phyloP scores from a whole-genome alignment of 2,113 vertebrate genomes.

The Anhinga anhinga region DNA sequence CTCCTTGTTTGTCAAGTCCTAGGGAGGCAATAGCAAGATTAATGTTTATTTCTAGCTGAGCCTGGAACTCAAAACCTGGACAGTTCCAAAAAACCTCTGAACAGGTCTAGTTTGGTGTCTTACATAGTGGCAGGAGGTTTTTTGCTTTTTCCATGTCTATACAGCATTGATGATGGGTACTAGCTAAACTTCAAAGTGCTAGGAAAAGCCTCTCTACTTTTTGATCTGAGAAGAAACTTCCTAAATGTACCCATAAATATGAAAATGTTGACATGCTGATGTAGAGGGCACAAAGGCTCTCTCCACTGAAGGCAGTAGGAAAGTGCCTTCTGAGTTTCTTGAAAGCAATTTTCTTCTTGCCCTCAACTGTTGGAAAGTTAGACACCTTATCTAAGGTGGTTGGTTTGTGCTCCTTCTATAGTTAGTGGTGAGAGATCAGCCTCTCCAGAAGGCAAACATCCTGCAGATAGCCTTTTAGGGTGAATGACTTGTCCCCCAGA shows the following conservation, averaged over 20 bases:
- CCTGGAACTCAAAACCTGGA: neutral
- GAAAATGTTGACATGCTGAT: neutral
- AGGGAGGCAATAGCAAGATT: slow-evolving; percentile 49
- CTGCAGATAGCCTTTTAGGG: slow-evolving; percentile 26
- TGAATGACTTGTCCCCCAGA: neutral
- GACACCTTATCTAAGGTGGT: neutral
- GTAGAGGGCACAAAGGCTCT: neutral
- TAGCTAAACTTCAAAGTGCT: neutral
- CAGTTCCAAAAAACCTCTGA: neutral
- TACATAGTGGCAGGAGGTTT: neutral
- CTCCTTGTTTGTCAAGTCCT: slow-evolving; percentile 37
- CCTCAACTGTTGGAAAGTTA: neutral
- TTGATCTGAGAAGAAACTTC: neutral
- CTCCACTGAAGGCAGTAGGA: neutral
- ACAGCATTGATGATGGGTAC: neutral
- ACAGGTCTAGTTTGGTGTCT: neutral
- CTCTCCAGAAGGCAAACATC: neutral
- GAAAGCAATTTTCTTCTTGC: neutral
- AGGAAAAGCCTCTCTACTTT: neutral
- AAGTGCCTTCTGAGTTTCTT: neutral
- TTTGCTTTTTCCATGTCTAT: neutral
- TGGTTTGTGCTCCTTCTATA: neutral
- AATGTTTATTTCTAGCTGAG: slow-evolving; percentile 43
- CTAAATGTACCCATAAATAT: neutral
- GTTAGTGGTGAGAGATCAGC: neutral